phyloP scores from a whole-genome alignment of 1,140 invertebrate species.

The Nomia melanderi region DNA sequence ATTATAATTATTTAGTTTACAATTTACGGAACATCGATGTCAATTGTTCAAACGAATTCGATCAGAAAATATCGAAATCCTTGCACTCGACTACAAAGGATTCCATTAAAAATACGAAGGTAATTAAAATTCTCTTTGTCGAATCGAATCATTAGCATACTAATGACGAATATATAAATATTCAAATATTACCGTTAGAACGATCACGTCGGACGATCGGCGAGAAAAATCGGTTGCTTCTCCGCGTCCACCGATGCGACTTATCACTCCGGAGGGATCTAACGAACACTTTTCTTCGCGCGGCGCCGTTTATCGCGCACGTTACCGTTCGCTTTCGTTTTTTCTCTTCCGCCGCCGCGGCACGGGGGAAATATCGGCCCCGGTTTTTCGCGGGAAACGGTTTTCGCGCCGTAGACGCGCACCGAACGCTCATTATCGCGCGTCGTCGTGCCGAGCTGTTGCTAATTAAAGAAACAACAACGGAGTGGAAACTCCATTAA shows the following conservation, averaged over 20 bases:
- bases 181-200: conserved; percentile 13
- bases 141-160: too few species aligned
- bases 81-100: too few species aligned
- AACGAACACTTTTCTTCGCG: not conserved
- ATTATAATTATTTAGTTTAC: too few species aligned
- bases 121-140: too few species aligned
- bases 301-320: conserved; percentile 1
- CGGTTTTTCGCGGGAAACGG: conserved; percentile 35
- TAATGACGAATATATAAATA: too few species aligned
- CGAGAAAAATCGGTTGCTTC: not conserved
- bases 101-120: too few species aligned
- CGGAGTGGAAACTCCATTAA: conserved; percentile 68
- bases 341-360: not conserved
- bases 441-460: conserved; percentile 55
- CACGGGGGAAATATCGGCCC: conserved; percentile 32
- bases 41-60: too few species aligned
- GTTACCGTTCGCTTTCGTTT: conserved; percentile 30
- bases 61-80: too few species aligned
- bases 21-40: too few species aligned
- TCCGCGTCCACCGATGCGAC: not conserved
- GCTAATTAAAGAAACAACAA: conserved; percentile 71
- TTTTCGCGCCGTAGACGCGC: conserved; percentile 5
- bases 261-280: not conserved
- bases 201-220: not conserved
- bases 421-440: conserved; percentile 45